Base-by-base conservation (phyloP, 2,888 invertebrate genomes). In the Parapristionchus giblindavisi region DNA sequence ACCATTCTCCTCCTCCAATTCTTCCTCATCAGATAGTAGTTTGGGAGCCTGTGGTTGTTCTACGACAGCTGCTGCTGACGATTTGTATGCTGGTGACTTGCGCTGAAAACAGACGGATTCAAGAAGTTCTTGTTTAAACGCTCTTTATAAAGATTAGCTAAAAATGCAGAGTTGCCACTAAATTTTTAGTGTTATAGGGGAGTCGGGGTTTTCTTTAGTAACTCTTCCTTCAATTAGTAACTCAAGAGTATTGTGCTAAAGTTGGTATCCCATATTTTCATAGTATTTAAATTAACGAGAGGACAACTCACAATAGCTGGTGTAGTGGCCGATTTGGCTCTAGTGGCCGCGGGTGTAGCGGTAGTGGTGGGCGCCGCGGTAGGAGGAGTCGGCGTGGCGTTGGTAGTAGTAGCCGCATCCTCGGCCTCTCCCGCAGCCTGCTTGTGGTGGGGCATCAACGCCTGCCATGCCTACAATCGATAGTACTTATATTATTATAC, bases 361-460 rank as follows among this genome's bases (percentile, higher is more conserved):
- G 21, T 6, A 14, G 34, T 36, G 11, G 29, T 6, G 0, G 68
- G 27, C 2, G 21, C 32, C 8, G 29, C 24, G 34, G 68, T 48
- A 11, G 48, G 34, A 5, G 63, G 40, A 17, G 63, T 32, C 43
- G 43, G 17, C 17, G 11, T 17, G 17, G 11, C 11, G 43, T 17
- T 17, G 43, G 11, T 17, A 17, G 8, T 8, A 2, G 24, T 21
- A 40, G 51, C 68, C 40, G 29, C 65, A 48, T 52, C 68, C 52
- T 52, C 68, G 17, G 51, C 52, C 2, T 68, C 27, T 32, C 32
- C 43, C 3, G 61, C 24, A 17, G 61, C 14, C 63, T 40, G 43
- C 43, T 65, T 65, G 63, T 65, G 63, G 43, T 68, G 48, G n/a
- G 68, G 68, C 32, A 68, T 68, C 52, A 68, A 52, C 27, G 68